phyloP scores from a whole-genome alignment of 2,113 vertebrate species.

The Dipodomys stephensi region DNA sequence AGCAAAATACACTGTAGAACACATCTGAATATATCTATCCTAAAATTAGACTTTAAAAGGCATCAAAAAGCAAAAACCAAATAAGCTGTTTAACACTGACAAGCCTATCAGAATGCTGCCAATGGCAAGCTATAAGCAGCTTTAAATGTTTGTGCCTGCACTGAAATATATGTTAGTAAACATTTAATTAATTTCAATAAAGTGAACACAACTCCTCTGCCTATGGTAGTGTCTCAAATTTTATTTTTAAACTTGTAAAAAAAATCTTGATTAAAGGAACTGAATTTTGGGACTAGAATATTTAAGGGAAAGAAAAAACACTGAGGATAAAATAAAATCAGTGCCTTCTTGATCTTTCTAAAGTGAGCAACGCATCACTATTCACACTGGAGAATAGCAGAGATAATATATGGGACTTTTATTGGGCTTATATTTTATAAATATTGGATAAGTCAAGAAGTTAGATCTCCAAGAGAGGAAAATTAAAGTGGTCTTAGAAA shows the following conservation, averaged over 20 bases:
- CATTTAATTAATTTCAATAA: slow-evolving; percentile 44
- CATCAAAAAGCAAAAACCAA: slow-evolving; percentile 16
- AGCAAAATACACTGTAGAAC: slow-evolving; percentile 62
- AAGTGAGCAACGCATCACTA: not conserved
- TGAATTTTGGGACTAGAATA: slow-evolving; percentile 9
- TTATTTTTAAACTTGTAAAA: slow-evolving; percentile 43
- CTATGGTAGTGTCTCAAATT: slow-evolving; percentile 48
- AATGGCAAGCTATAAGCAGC: slow-evolving; percentile 46
- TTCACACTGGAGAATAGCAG: not conserved
- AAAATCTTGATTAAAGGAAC: slow-evolving; percentile 41
- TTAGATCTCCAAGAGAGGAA: slow-evolving; percentile 45
- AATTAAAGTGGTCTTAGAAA: slow-evolving; percentile 9
- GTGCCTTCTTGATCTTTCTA: slow-evolving; percentile 16
- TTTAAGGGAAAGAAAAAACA: slow-evolving; percentile 39
- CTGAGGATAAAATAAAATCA: not conserved
- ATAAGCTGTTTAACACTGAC: slow-evolving; percentile 70
- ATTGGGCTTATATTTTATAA: not conserved
- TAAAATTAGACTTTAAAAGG: slow-evolving; percentile 47
- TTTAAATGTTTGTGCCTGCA: slow-evolving; percentile 25
- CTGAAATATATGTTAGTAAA: slow-evolving; percentile 59
- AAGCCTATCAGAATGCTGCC: slow-evolving; percentile 53
- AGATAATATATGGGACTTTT: not conserved
- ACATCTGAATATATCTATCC: slow-evolving; percentile 52
- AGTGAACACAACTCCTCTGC: slow-evolving; percentile 42
- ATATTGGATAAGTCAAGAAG: not conserved